Base-by-base conservation (phyloP, 2,113 vertebrate genomes). In the Narcine bancroftii region DNA sequence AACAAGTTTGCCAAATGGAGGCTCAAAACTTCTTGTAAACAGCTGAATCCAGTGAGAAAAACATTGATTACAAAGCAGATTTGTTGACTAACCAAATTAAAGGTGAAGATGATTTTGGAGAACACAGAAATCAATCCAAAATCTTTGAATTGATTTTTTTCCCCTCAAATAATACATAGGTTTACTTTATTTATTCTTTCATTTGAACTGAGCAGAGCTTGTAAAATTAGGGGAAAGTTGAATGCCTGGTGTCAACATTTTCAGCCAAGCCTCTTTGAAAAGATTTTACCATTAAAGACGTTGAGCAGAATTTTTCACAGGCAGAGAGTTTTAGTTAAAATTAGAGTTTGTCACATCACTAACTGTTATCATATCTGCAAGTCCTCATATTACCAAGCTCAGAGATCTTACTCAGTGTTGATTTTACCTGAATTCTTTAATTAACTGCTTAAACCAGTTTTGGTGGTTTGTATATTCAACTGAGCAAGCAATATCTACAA, bases 281-380 rank as follows among this genome's bases (percentile, higher is more conserved):
- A 33, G 89, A 6, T 91, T 69, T 91, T 47, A 69, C 26, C 26
- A 45, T 65, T 91, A 65, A 69, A 91, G 89, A 91, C 45, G 89
- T 91, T 91, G 89, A 69, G 89, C 21, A 91, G 89, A 91, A 69
- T 53, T 91, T 91, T 65, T 69, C 89, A 91, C 89, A 69, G 89
- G 65, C 42, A 91, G 65, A 91, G 24, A 91, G 13, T 24, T 91
- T 91, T 26, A 42, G 63, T 69, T 42, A 91, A 91, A 71, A 66
- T 71, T 91, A 65, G 42, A 24, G 63, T 69, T 69, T 33, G 42
- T 45, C 66, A 65, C 11, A 65, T 91, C 39, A 69, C 10, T 91
- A 60, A 91, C 45, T 91, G 63, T 89, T 26, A 65, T 91, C 47
- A 69, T 65, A 91, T n/a, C 89, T 71, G 89, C 89, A 91, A 47